These are phyloP conservation scores for Linyphia triangularis DNA, from an alignment of 2,888 invertebrate species.

Conservation along the genomic window DNA sequence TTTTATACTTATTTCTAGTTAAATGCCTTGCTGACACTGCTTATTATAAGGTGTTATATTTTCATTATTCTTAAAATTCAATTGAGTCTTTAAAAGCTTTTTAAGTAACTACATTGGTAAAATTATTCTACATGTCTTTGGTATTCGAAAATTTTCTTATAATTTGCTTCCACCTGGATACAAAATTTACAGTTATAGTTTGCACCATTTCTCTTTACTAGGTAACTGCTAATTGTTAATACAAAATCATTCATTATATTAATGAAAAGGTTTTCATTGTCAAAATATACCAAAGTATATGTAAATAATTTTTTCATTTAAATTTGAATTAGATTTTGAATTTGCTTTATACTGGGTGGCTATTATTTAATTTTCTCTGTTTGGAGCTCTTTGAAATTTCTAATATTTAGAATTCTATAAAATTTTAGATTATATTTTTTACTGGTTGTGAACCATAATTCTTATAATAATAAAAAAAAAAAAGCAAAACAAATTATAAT, in stretches of 20 bases:
- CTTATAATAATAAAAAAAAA: no score
- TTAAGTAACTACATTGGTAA: not conserved
- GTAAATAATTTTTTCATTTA: constrained; percentile 36
- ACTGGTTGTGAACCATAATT: no score
- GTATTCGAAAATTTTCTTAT: not conserved
- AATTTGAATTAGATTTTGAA: constrained; percentile 20
- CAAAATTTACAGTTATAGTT: no score
- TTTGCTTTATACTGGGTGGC: constrained; percentile 7
- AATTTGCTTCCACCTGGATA: not conserved
- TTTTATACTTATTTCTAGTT: constrained; percentile 14
- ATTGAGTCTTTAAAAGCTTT: not conserved
- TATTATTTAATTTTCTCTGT: constrained; percentile 23
- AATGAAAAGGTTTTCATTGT: not conserved
- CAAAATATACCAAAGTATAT: not conserved
- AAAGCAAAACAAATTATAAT: no score
- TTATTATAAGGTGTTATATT: no score
- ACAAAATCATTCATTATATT: not conserved
- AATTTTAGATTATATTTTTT: no score
- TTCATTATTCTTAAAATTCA: no score
- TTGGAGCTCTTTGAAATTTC: no score
- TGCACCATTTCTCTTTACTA: no score
- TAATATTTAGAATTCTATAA: no score
- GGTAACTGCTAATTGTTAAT: no score
- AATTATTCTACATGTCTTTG: constrained; percentile 11
- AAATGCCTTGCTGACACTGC: not conserved